Base-by-base conservation (phyloP, 2,888 invertebrate genomes). In the Belgica antarctica region DNA sequence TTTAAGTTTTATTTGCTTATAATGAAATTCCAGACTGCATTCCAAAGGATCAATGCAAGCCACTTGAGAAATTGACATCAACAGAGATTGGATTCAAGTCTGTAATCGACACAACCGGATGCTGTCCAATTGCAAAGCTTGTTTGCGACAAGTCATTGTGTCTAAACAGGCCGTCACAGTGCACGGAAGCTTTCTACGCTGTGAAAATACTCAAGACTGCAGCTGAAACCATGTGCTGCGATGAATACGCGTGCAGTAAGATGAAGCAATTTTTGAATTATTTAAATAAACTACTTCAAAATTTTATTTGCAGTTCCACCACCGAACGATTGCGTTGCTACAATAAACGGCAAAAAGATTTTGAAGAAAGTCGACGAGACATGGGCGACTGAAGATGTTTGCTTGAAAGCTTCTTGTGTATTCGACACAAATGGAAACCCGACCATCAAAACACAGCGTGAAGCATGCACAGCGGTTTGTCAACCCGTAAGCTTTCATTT, bases 11-110 rank as follows among this genome's bases (percentile, higher is more conserved):
- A 70, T 57, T 24, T n/a, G n/a, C n/a, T n/a, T n/a, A 15, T 46
- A 41, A 59, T 36, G 24, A n/a, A n/a, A n/a, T n/a, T n/a, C n/a
- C 59, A 89, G 90, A 89, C 80, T 92, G 92, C 75, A 86, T 86
- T 75, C 89, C 89, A 0, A 77, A 81, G 2, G 85, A 86, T 52
- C 86, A 91, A 72, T 92, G 92, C 75, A 85, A 85, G 4, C 76
- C 77, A 0, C 74, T 85, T 1, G 77, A 79, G 0, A 74, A 70
- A n/a, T 70, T 19, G 25, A 59, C 70, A 1, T 22, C 82, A 27
- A 74, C 87, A 19, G 83, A 85, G 72, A 83, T 85, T 0, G 91
- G 91, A 17, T 86, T 87, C 79, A 82, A 83, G 72, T 79, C 84
- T 28, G 77, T 81, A 1, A 76, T 83, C n/a, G 83, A 86, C 72